Base-by-base conservation (phyloP, 1,140 invertebrate species). In the Adelges cooleyi region DNA sequence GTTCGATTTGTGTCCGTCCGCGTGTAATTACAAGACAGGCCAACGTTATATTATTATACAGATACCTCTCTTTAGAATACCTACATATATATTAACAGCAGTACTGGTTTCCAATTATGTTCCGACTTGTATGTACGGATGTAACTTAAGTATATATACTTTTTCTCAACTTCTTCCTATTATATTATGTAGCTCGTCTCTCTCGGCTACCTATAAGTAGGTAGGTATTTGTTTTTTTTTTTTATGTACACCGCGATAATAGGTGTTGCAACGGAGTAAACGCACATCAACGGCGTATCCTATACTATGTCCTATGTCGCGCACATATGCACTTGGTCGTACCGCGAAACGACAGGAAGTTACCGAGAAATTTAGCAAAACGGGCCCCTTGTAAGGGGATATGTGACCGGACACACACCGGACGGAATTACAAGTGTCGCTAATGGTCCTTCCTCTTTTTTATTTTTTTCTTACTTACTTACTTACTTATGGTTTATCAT, bases 21-120 rank as follows among this genome's bases (percentile, higher is more conserved):
- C 52, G 13, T n/a, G 40, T 59, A 59, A 59, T 44, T 59, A 56
- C 53, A 42, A 33, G 38, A 44, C 20, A 42, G 22, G 11, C 5
- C 9, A 18, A 36, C 18, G 33, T 18, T 53, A 54, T 38, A 38
- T 54, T n/a, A n/a, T n/a, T n/a, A n/a, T n/a, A n/a, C n/a, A n/a
- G n/a, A n/a, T n/a, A n/a, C n/a, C n/a, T n/a, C n/a, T n/a, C n/a
- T n/a, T n/a, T n/a, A n/a, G n/a, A n/a, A 53, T 42, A 40, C 23
- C 2, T 54, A 54, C 22, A 42, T 10, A 15, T 15, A 8, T 10
- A 17, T 18, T 10, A 22, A 54, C 52, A 11, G 20, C 53, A 23
- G n/a, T n/a, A 59, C 54, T 44, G 40, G 54, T 59, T 59, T 59
- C 54, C 23, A 44, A 59, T 59, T 44, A 27, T n/a, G 40, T 18